Evolutionary conservation across 2,888 invertebrate species (phyloP).

Genomic region (Oxyteleia sp.): DNA sequence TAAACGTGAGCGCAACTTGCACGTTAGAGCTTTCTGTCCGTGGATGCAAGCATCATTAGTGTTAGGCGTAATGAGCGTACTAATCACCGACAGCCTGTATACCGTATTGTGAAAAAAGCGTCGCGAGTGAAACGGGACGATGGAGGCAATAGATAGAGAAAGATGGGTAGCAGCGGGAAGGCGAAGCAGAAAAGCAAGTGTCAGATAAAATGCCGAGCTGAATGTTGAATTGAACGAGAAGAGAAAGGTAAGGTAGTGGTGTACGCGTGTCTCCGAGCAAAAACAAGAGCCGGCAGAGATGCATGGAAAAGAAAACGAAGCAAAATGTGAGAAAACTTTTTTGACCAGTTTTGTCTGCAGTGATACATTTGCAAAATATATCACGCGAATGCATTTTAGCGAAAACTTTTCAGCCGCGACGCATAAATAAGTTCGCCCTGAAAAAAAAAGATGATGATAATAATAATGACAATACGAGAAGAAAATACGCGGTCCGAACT

Average conservation of each 20-base stretch:
- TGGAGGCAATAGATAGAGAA: constrained; percentile 61
- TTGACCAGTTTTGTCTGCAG: constrained; percentile 44
- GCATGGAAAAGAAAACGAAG: constrained; percentile 38
- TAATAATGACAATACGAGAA: too few relatives aligned
- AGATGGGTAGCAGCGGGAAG: constrained; percentile 48
- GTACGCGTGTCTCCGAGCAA: constrained; percentile 33
- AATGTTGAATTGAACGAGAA: constrained; percentile 59
- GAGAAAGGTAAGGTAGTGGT: constrained; percentile 28
- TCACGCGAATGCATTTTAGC: constrained; percentile 26
- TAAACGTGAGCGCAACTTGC: constrained; percentile 63
- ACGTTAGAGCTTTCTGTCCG: constrained; percentile 81
- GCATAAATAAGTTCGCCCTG: constrained; percentile 13
- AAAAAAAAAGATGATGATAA: too few relatives aligned
- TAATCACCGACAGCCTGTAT: constrained; percentile 85
- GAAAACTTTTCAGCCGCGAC: constrained; percentile 12
- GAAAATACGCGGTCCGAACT: constrained; percentile 3
- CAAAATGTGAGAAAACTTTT: constrained; percentile 38
- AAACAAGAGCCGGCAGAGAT: constrained; percentile 41
- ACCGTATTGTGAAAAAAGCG: constrained; percentile 73
- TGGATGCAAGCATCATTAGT: constrained; percentile 86
- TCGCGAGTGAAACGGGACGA: constrained; percentile 42
- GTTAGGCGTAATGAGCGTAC: constrained; percentile 86
- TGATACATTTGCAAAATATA: constrained; percentile 28
- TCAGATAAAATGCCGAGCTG: constrained; percentile 50
- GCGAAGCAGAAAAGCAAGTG: constrained; percentile 61